phyloP scores from a whole-genome alignment of 2,888 invertebrate species.

The Oegoconia quadripuncta region DNA sequence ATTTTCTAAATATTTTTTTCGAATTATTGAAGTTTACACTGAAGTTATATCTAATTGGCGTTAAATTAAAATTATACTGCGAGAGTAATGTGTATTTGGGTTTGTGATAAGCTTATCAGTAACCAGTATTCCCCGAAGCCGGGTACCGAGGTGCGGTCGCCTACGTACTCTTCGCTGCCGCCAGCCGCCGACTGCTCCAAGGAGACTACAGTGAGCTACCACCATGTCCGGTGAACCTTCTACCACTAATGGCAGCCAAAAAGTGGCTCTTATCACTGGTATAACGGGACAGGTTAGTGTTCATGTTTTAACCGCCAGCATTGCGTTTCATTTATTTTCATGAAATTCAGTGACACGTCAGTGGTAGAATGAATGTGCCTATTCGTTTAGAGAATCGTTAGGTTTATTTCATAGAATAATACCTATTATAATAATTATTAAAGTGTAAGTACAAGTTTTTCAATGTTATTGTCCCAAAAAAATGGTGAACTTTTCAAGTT shows the following conservation, averaged over 20 bases:
- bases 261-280: slow-evolving; percentile 95
- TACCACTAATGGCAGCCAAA: slow-evolving; percentile 47
- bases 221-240: slow-evolving; percentile 63
- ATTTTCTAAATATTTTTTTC: too few relatives aligned
- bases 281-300: slow-evolving; percentile 95
- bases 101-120: slow-evolving; percentile 37
- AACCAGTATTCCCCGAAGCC: slow-evolving; percentile 22
- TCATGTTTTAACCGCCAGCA: neutral
- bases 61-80: neutral
- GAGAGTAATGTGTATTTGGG: neutral
- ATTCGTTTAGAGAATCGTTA: too few relatives aligned
- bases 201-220: neutral
- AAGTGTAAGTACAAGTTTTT: too few relatives aligned
- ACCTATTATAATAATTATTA: too few relatives aligned
- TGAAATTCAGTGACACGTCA: slow-evolving; percentile 3
- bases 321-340: slow-evolving; percentile 2
- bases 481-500: too few relatives aligned
- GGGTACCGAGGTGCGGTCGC: slow-evolving; percentile 29
- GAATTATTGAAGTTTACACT: neutral
- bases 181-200: too few relatives aligned
- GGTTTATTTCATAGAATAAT: too few relatives aligned
- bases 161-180: too few relatives aligned
- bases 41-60: neutral
- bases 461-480: too few relatives aligned
- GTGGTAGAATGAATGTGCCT: slow-evolving; percentile 93